Conservation (phyloP, 2,113 vertebrate species). For the Pluvialis apricaria region DNA sequence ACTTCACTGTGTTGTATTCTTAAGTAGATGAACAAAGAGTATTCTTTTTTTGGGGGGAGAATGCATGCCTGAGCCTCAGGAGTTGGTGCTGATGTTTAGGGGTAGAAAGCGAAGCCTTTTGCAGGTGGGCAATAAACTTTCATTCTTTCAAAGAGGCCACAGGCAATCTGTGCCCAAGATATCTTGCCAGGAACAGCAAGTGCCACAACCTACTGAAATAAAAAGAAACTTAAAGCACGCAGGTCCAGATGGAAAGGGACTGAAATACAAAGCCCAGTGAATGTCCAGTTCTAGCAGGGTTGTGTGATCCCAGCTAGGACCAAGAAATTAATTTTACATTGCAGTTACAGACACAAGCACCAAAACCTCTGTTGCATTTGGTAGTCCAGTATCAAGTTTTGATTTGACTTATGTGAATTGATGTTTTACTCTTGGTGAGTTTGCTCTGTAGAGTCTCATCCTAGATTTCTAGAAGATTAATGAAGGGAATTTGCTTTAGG, state of each 20-base stretch:
- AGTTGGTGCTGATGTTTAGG: not conserved
- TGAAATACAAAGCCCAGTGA: not conserved
- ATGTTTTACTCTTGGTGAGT: not conserved
- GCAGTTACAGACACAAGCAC: not conserved
- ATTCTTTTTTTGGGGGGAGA: rapidly evolving
- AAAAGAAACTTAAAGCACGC: not conserved
- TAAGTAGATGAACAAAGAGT: not conserved
- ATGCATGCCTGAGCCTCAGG: not conserved
- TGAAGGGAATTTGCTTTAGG: not conserved
- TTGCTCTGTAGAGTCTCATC: not conserved
- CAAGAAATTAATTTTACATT: not conserved
- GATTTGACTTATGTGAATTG: not conserved
- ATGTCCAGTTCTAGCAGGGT: not conserved
- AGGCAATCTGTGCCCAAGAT: not conserved
- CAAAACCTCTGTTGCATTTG: not conserved
- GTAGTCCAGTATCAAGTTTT: not conserved
- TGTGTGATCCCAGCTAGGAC: not conserved
- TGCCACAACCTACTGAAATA: not conserved
- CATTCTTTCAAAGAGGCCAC: not conserved
- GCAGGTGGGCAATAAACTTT: not conserved
- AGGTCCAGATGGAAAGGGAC: not conserved
- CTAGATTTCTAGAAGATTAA: not conserved
- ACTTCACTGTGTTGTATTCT: not conserved
- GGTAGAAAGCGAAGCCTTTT: not conserved
- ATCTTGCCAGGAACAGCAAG: not conserved